Evolutionary conservation across 2,113 vertebrate species (phyloP).

Genomic region (Acanthochromis polyacanthus): DNA sequence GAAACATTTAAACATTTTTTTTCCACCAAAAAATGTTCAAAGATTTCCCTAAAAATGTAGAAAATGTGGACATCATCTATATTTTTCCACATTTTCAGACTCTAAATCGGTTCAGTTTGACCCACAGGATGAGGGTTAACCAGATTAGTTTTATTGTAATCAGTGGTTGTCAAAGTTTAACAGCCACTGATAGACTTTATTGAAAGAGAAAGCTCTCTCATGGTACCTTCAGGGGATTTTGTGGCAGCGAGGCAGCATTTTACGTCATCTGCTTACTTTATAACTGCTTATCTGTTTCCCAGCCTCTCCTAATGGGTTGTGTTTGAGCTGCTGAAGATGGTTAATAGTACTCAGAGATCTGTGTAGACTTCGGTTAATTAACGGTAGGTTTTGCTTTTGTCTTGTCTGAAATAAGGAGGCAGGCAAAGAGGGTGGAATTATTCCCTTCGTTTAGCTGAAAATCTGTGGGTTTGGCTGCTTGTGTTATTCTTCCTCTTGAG

Average conservation of each 20-base stretch:
- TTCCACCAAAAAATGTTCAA: no score
- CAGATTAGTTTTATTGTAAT: no score
- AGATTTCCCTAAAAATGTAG: no score
- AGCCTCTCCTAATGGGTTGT: neutral
- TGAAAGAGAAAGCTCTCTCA: no score
- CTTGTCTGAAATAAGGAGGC: conserved; percentile 1
- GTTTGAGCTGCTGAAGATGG: conserved; percentile 8
- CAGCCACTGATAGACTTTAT: no score
- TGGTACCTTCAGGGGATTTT: conserved; percentile 4
- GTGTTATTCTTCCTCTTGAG: neutral
- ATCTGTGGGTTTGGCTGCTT: conserved; percentile 1
- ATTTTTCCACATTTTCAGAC: no score
- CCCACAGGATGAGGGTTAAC: no score
- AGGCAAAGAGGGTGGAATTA: neutral
- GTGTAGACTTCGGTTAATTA: conserved; percentile 2
- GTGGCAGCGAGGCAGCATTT: conserved; percentile 15
- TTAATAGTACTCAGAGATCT: neutral
- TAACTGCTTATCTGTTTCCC: conserved; percentile 1
- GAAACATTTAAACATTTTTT: no score
- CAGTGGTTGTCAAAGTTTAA: no score
- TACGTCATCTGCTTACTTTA: conserved; percentile 3
- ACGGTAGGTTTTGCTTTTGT: conserved; percentile 7
- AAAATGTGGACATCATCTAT: no score
- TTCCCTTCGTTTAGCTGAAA: conserved; percentile 18
- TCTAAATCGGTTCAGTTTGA: no score